A percentile compares a stretch with the other conserved stretches of the same genome.
These are phyloP conservation scores for Bugula neritina DNA, from an alignment of 2,888 invertebrate species.

Conservation along the genomic window DNA sequence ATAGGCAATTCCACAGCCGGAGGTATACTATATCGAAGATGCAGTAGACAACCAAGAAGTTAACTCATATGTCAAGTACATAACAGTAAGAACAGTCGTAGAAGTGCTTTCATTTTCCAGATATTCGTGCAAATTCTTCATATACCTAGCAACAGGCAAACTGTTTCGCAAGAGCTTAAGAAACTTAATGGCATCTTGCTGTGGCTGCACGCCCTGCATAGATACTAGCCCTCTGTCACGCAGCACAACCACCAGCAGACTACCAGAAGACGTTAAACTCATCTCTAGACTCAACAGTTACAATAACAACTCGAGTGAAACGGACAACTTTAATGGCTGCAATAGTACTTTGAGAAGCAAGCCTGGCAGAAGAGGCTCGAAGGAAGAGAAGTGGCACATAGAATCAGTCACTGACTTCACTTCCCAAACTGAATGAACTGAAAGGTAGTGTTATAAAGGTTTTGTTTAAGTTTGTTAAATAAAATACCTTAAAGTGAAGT, in stretches of 20 bases:
- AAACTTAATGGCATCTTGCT: background rate
- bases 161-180: background rate
- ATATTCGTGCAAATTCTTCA: conserved; percentile 26
- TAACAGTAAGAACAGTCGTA: conserved; percentile 8
- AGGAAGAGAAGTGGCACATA: background rate
- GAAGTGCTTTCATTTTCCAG: conserved; percentile 22
- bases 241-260: background rate
- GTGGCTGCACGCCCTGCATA: background rate
- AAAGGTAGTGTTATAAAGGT: no score
- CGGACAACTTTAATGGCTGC: background rate
- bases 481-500: no score
- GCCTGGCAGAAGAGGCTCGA: background rate
- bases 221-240: background rate
- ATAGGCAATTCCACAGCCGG: background rate
- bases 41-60: background rate
- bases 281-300: background rate
- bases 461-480: no score
- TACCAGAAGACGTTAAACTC: background rate
- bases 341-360: background rate
- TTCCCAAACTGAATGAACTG: no score
- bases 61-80: background rate
- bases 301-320: background rate
- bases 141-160: conserved; percentile 20
- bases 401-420: background rate
- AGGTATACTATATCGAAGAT: background rate